A percentile compares a stretch with the other conserved stretches of the same genome.
Evolutionary conservation across 1,140 invertebrate genomes (phyloP).

Genomic region (Zaprionus vittiger): DNA sequence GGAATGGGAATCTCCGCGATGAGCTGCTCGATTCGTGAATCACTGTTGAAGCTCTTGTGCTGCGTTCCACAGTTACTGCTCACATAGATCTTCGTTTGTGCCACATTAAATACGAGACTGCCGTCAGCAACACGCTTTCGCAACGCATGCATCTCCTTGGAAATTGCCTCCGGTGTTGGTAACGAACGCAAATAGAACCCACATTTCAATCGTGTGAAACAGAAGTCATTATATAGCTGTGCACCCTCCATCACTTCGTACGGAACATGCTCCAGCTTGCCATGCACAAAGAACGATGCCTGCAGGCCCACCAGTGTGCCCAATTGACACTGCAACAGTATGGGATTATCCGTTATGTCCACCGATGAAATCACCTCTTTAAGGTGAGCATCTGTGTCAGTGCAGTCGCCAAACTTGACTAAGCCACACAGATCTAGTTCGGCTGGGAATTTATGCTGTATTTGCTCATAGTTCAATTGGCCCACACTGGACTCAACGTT

Average conservation of each 20-base stretch:
- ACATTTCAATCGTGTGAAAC: conserved; percentile 87
- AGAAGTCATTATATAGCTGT: conserved; percentile 88
- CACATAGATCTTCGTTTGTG: conserved; percentile 70
- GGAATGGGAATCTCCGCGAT: conserved; percentile 54
- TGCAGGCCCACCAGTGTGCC: conserved; percentile 86
- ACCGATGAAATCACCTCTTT: conserved; percentile 89
- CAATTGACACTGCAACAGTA: conserved; percentile 87
- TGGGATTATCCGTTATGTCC: conserved; percentile 91
- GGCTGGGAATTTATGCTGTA: conserved; percentile 89
- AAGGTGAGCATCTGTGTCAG: conserved; percentile 85
- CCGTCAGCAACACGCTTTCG: conserved; percentile 86
- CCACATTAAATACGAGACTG: conserved; percentile 72
- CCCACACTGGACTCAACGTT: conserved; percentile 86
- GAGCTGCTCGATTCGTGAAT: conserved; percentile 65
- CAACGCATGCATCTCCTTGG: conserved; percentile 86
- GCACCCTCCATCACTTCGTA: conserved; percentile 87
- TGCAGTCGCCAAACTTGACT: conserved; percentile 87
- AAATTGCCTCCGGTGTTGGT: conserved; percentile 85
- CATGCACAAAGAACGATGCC: conserved; percentile 89
- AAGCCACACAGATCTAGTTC: conserved; percentile 91
- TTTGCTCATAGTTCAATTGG: conserved; percentile 85
- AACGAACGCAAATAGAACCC: conserved; percentile 86
- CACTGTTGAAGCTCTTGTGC: conserved; percentile 53
- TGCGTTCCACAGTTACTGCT: conserved; percentile 67
- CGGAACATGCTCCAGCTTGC: conserved; percentile 87